Percentiles rank a stretch among this genome's conserved stretches.
These are phyloP conservation scores for Todiramphus chloris DNA, from an alignment of 2,113 vertebrate genomes.

Conservation along the genomic window DNA sequence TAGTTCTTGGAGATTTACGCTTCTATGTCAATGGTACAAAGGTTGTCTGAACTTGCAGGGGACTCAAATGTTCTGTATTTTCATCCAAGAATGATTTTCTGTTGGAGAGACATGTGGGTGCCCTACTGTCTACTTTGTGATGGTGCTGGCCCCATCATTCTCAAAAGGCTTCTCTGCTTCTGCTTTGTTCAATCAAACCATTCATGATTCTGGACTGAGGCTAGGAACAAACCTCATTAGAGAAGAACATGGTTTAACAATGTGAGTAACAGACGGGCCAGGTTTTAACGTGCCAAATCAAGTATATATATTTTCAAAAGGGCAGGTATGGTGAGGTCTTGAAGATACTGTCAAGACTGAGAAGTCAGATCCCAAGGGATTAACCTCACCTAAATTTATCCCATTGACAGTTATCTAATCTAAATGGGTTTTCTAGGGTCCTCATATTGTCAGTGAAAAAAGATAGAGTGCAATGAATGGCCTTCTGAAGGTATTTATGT, in stretches of 20 bases:
- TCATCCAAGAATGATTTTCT: not conserved
- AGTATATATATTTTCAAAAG: not conserved
- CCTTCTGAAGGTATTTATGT: not conserved
- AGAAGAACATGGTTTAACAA: not conserved
- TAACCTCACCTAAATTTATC: not conserved
- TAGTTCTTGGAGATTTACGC: not conserved
- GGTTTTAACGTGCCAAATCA: not conserved
- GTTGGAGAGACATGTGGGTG: not conserved
- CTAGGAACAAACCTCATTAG: not conserved
- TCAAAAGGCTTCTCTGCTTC: not conserved
- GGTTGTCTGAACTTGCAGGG: constrained; percentile 12
- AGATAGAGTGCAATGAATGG: not conserved
- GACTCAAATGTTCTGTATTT: not conserved
- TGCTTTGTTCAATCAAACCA: not conserved
- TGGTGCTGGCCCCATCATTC: not conserved
- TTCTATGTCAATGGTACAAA: not conserved
- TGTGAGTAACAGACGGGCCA: not conserved
- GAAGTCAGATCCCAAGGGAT: not conserved
- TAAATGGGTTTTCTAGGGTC: not conserved
- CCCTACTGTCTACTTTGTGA: not conserved
- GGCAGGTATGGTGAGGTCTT: not conserved
- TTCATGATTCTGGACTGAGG: not conserved
- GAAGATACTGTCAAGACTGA: not conserved
- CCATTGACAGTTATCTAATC: not conserved
- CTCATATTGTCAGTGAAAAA: not conserved